Evolutionary conservation across 2,888 invertebrate genomes (phyloP), one percentile per base, ranked within the genome.

Genomic region (Erebia aethiops): DNA sequence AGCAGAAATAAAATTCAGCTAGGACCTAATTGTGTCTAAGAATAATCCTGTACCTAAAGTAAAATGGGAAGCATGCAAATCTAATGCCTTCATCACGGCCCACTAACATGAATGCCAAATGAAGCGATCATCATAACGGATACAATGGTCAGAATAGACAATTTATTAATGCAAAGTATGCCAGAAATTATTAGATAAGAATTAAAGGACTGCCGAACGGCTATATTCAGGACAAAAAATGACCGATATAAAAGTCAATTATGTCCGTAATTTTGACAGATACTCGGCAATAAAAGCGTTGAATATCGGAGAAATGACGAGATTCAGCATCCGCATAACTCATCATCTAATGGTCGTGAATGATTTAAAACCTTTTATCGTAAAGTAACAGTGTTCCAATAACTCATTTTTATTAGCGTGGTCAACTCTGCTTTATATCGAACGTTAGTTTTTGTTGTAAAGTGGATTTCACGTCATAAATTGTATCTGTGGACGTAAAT

Each of bases 351-450:
- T 92, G 91, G 92, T 88, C 85, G 84, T 85, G 89, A 87, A 90
- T 92, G 91, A 92, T 91, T 92, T 92, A 92, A 92, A 92, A 87
- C 90, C 91, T 91, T 92, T 91, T 92, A 92, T 92, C 92, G 88
- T 87, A 88, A 89, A 92, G 89, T 89, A 88, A 85, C 92, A 92
- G 87, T 85, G 87, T 90, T 88, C 87, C 85, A 86, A 89, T 92
- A 91, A 91, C 87, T 92, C 91, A 91, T 82, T 91, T 92, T 92
- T 92, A 92, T 92, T 89, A 88, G 90, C 87, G 84, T 86, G 89
- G 91, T 90, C 92, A 90, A 88, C 88, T 87, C 80, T 82, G 85
- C 83, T 90, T 90, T 86, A 87, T 85, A 85, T 79, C 84, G 84
- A 88, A 90, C 86, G 85, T 71, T 72, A 69, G 72, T 76, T 89